These are phyloP conservation scores for Diceros bicornis DNA, from an alignment of 2,797 vertebrate species.

Conservation along the genomic window DNA sequence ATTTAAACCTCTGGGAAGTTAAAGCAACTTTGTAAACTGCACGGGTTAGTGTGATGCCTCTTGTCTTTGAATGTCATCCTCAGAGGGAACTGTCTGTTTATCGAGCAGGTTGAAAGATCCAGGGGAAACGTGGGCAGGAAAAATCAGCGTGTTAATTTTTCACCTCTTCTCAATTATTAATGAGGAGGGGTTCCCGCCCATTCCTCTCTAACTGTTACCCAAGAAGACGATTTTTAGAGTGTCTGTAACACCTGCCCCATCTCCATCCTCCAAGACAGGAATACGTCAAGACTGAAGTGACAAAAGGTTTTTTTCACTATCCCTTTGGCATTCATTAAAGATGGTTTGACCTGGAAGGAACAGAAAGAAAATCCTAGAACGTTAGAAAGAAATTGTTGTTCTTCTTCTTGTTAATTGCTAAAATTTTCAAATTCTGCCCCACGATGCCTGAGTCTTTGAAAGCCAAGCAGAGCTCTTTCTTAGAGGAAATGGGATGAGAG, in stretches of 20 bases:
- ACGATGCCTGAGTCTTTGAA: conserved; percentile 66
- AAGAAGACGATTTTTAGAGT: not conserved
- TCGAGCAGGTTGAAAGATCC: not conserved
- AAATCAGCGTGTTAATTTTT: accelerated
- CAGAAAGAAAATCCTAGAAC: not conserved
- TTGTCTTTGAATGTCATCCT: not conserved
- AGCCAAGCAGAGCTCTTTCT: conserved; percentile 79
- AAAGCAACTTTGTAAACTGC: not conserved
- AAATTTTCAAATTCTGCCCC: conserved; percentile 78
- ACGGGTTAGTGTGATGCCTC: not conserved
- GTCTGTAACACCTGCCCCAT: not conserved
- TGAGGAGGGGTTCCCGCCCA: not conserved
- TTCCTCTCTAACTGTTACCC: not conserved
- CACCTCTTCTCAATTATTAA: not conserved
- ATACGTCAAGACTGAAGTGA: not conserved
- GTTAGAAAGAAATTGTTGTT: conserved; percentile 77
- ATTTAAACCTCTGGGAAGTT: conserved; percentile 73
- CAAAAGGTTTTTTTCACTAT: not conserved
- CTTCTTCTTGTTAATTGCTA: conserved; percentile 75
- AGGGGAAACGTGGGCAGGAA: accelerated
- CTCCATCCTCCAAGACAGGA: conserved; percentile 9
- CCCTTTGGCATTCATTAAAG: conserved; percentile 62
- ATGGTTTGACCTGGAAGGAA: conserved; percentile 46
- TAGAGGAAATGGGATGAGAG: conserved; percentile 79
- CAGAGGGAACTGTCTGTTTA: not conserved